Evolutionary conservation across 2,888 invertebrate genomes (phyloP).

Genomic region (Atrina japonica): DNA sequence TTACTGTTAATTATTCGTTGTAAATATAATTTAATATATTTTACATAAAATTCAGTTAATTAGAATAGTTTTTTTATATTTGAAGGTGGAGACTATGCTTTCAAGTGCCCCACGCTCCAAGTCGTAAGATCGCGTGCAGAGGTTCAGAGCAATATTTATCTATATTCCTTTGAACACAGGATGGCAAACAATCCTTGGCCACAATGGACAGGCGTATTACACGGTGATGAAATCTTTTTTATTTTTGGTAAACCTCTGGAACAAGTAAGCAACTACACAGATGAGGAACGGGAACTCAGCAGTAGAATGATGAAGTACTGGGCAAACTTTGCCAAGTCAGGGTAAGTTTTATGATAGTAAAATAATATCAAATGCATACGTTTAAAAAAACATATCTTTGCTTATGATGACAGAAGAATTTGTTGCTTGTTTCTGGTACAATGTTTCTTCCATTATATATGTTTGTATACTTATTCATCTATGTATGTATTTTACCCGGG

Average conservation of each 20-base stretch:
- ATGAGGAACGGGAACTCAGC: conserved; percentile 91
- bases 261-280: conserved; percentile 81
- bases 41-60: too few species aligned
- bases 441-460: too few species aligned
- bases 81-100: conserved; percentile 55
- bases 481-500: too few species aligned
- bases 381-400: too few species aligned
- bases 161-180: conserved; percentile 68
- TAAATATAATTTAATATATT: too few species aligned
- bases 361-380: too few species aligned
- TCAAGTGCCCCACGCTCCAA: conserved; percentile 53
- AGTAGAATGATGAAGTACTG: conserved; percentile 94
- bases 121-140: conserved; percentile 28
- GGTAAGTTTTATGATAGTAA: conserved; percentile 84
- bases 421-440: too few species aligned
- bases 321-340: conserved; percentile 96
- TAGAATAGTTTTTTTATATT: too few species aligned
- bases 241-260: conserved; percentile 72
- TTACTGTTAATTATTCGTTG: too few species aligned
- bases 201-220: conserved; percentile 75
- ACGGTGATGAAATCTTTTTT: conserved; percentile 76
- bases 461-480: too few species aligned
- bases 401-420: too few species aligned
- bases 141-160: conserved; percentile 38
- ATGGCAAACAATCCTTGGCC: conserved; percentile 69